Evolutionary conservation across 1,140 invertebrate species (phyloP).

Genomic region (Aphidius gifuensis): DNA sequence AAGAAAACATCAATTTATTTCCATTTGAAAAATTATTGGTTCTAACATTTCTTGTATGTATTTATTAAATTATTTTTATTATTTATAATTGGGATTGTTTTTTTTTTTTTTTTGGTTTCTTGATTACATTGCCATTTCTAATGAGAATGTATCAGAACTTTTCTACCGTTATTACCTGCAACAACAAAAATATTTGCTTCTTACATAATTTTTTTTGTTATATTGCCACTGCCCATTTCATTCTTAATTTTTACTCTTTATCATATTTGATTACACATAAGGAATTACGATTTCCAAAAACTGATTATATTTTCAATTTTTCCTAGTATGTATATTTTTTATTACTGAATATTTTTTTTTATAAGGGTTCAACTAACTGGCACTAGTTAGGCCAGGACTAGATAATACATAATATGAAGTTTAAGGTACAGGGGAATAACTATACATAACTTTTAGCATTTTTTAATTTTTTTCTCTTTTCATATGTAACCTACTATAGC

Average conservation of each 20-base stretch:
- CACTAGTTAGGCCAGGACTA: slow-evolving; percentile 14
- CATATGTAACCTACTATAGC: too few species aligned
- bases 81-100: slow-evolving; percentile 38
- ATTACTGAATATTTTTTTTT: slow-evolving; percentile 4
- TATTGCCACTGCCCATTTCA: slow-evolving; percentile 17
- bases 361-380: not conserved
- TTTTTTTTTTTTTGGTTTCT: not conserved
- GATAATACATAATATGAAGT: slow-evolving; percentile 45
- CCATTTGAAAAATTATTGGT: too few species aligned
- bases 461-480: not conserved
- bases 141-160: slow-evolving; percentile 34
- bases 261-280: slow-evolving; percentile 7
- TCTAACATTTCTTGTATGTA: slow-evolving; percentile 3
- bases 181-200: slow-evolving; percentile 40
- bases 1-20: too few species aligned
- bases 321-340: not conserved
- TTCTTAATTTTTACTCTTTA: not conserved
- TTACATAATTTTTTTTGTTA: slow-evolving; percentile 8
- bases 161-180: slow-evolving; percentile 30
- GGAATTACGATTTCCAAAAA: slow-evolving; percentile 6
- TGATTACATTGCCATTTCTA: slow-evolving; percentile 42
- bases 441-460: slow-evolving; percentile 38
- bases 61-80: slow-evolving; percentile 47
- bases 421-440: slow-evolving; percentile 49
- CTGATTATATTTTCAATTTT: slow-evolving; percentile 14